Conservation (phyloP, 2,797 vertebrate genomes). For the Cossypha dichroa region DNA sequence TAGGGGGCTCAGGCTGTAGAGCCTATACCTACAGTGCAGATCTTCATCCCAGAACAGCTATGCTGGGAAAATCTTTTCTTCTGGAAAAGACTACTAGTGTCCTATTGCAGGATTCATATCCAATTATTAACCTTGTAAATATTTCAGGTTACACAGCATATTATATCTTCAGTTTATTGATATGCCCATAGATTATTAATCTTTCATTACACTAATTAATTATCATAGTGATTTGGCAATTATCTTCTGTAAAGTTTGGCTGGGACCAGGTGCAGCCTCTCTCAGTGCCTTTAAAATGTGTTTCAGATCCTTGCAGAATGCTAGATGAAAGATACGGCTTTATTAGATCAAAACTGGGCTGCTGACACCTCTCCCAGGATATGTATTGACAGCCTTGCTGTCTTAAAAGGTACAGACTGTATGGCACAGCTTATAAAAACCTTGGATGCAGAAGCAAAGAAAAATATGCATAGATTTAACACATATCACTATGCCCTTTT, state of each 20-base stretch:
- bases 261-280: background rate
- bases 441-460: background rate
- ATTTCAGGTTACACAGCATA: constrained; percentile 3
- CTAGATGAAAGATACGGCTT: background rate
- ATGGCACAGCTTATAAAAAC: background rate
- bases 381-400: background rate
- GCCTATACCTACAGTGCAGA: background rate
- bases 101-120: background rate
- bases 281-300: background rate
- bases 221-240: constrained; percentile 11
- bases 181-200: constrained; percentile 13
- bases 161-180: constrained; percentile 26
- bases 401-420: constrained; percentile 9
- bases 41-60: background rate
- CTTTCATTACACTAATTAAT: constrained; percentile 48
- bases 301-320: background rate
- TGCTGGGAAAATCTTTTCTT: background rate
- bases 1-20: background rate
- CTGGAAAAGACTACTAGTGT: background rate
- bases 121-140: constrained; percentile 14
- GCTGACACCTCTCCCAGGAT: background rate
- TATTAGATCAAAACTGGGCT: constrained; percentile 7
- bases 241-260: background rate
- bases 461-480: background rate
- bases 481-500: background rate